Evolutionary conservation across 2,797 vertebrate genomes (phyloP), one percentile per base, ranked within the genome.

Genomic region (Sebastes vulpes): DNA sequence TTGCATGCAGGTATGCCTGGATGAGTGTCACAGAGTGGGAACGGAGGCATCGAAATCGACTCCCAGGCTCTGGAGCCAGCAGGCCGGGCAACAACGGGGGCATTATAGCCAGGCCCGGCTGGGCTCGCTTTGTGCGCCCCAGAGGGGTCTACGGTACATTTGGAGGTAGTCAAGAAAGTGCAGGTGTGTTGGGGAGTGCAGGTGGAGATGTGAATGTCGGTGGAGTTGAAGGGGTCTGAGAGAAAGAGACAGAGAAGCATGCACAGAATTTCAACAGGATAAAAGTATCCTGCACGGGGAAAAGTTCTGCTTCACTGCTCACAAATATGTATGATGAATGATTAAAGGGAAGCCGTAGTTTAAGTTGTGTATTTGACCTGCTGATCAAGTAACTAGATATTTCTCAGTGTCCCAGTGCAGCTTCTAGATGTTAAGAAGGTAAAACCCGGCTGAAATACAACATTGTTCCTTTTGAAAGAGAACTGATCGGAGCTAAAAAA

Each of bases 1-100:
- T 95, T 95, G 90, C 96, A 95, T 69, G 79, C 82, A 88, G 89
- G 87, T 81, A 93, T 79, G 82, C 82, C 80, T 66, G 85, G 83
- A 78, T 67, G 75, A 84, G 89, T 72, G 90, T 83, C 83, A 85
- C 87, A 63, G 80, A 84, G 77, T 78, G 85, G 77, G 79, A 84
- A 77, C 42, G 35, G 72, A 75, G 79, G 90, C 73, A 84, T 86
- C 72, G 63, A 83, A 88, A 88, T 90, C 92, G 85, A 91, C 93
- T 95, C 94, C 90, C 92, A 94, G 90, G 92, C 84, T 89, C 82
- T 54, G 58, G 58, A 79, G 82, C 81, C 85, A 74, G 81, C 79
- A 57, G 84, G 77, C 72, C 48, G 6, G 77, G 78, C 75, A 95
- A 93, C 95, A 96, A 95, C 85, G 31, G 85, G 72, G 80, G 74